A percentile compares a stretch with the other conserved stretches of the same genome.
Evolutionary conservation across 2,797 vertebrate genomes (phyloP).

Genomic region (Rousettus madagascariensis): DNA sequence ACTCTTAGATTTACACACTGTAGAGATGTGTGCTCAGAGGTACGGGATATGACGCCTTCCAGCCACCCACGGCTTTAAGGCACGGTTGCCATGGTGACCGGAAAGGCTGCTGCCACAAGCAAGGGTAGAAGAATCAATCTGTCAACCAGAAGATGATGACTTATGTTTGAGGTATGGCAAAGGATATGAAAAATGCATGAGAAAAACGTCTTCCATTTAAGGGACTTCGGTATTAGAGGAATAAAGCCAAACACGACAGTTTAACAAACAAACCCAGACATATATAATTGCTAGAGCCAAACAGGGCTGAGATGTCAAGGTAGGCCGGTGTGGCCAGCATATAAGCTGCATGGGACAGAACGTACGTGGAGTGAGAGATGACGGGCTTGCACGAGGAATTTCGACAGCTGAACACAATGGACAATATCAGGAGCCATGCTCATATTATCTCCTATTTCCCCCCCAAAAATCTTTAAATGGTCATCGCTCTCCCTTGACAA

Average conservation of each 20-base stretch:
- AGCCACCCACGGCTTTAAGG: background rate
- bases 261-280: background rate
- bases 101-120: background rate
- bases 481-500: background rate
- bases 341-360: fast-evolving
- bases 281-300: background rate
- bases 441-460: background rate
- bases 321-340: background rate
- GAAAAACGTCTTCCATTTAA: background rate
- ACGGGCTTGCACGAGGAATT: background rate
- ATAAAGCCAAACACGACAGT: background rate
- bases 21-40: background rate
- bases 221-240: background rate
- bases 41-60: background rate
- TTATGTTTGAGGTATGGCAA: background rate
- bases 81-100: background rate
- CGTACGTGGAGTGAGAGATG: background rate
- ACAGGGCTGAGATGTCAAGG: background rate
- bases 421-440: background rate
- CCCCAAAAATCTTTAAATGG: background rate
- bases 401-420: background rate
- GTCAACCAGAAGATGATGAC: background rate
- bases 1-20: background rate
- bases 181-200: background rate
- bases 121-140: background rate